Conservation (phyloP, 2,797 vertebrate species). For the Ctenosaura bakeri region DNA sequence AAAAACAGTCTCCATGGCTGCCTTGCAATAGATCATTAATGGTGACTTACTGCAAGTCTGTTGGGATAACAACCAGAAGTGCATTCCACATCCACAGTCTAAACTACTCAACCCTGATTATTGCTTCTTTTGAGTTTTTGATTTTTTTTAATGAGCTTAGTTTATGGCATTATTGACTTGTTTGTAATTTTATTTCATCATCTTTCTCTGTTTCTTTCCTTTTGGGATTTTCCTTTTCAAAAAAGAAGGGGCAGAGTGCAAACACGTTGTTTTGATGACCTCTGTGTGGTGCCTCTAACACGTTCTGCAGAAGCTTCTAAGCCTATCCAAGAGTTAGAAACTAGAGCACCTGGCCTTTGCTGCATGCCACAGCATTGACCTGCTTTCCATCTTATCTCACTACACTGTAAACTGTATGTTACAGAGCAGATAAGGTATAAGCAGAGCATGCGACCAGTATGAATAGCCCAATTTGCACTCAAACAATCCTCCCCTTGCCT, state of each 20-base stretch:
- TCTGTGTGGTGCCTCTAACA: neutral
- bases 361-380: neutral
- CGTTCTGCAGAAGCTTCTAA: neutral
- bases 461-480: neutral
- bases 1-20: constrained; percentile 34
- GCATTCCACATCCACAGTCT: constrained; percentile 15
- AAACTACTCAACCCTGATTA: neutral
- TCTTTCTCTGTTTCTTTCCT: neutral
- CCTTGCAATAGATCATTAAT: constrained; percentile 21
- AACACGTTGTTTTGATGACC: no score
- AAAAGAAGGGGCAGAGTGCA: neutral
- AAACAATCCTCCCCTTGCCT: neutral
- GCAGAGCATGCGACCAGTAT: neutral
- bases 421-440: neutral
- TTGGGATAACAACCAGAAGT: constrained; percentile 18
- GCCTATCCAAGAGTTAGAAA: neutral
- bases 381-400: neutral
- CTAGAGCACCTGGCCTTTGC: neutral
- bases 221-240: neutral
- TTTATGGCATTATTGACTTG: neutral
- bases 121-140: neutral
- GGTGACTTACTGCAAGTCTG: neutral
- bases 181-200: no score
- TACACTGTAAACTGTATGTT: neutral
- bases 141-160: neutral